phyloP scores from a whole-genome alignment of 1,140 invertebrate genomes.

The Arctopsyche grandis region DNA sequence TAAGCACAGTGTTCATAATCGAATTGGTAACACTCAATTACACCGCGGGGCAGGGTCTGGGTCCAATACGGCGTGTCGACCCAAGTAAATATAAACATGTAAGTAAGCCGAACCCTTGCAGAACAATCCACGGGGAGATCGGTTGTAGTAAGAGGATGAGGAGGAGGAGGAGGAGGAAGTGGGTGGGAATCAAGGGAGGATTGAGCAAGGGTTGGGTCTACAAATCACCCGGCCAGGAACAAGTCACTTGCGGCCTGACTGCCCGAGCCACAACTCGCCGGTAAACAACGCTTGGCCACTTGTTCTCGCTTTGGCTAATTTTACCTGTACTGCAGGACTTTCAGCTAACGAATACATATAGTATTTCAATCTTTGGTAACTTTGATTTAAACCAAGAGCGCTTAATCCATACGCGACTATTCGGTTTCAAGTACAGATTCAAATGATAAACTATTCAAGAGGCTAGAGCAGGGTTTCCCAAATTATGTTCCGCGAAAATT shows the following conservation, averaged over 20 bases:
- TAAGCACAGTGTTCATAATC: constrained; percentile 1
- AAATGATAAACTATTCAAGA: no score
- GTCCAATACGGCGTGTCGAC: constrained; percentile 26
- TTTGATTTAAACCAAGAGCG: no score
- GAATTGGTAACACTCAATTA: constrained; percentile 36
- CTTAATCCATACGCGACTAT: no score
- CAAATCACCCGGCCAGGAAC: constrained; percentile 30
- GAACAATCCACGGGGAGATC: constrained; percentile 3
- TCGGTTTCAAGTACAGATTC: no score
- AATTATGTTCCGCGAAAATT: no score
- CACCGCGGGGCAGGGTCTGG: constrained; percentile 15
- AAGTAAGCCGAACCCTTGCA: constrained; percentile 33
- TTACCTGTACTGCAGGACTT: no score
- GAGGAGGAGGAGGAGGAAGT: not conserved
- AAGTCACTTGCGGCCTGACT: constrained; percentile 38
- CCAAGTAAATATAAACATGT: constrained; percentile 41
- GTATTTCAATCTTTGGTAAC: no score
- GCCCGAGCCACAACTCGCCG: not conserved
- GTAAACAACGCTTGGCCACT: no score
- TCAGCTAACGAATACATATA: no score
- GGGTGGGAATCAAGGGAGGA: not conserved
- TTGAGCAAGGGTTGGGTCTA: not conserved
- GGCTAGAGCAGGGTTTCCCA: no score
- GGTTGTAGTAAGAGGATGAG: not conserved
- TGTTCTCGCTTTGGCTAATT: no score